Base-by-base conservation (phyloP, 2,888 invertebrate species). In the Colletes collaris region DNA sequence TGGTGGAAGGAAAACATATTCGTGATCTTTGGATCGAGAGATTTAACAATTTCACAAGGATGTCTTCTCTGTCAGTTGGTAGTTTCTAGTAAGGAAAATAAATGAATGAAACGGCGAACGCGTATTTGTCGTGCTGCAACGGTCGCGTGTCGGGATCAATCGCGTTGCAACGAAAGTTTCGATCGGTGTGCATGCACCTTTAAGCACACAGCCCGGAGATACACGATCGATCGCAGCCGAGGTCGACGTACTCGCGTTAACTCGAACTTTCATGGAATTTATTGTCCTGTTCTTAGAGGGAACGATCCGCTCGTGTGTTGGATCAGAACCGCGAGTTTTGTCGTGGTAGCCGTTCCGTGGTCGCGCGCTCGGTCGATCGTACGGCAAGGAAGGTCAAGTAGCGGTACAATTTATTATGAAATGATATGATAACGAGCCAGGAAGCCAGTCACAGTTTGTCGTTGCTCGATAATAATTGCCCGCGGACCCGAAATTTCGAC, bases 231-330 rank as follows among this genome's bases (percentile, higher is more conserved):
- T 82, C 73, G 72, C 37, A 19, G 69, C 52, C 53, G 76, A 76
- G 82, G 82, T 82, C 82, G 72, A 76, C 72, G 81, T 81, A 82
- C 81, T 62, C 76, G 68, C 82, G 71, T 72, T 81, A 76, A 72
- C 74, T 74, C 65, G 74, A 80, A 81, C 81, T 75, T 81, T 81
- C 71, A 35, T 66, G 52, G 52, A 72, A 76, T 81, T 68, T 69
- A 81, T 81, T 60, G 76, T 81, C 81, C 72, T 67, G 81, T 19
- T 50, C 67, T 46, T 53, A 40, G 44, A 66, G 56, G 13, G 46
- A 78, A 46, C 46, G 50, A 49, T 73, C 44, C 40, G 53, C 6
- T 37, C 27, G 19, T 35, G 10, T 4, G 44, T 46, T 19, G 19
- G 55, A 50, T 53, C 46, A 19, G 7, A 13, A 4, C 27, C 62